A percentile compares a stretch with the other conserved stretches of the same genome.
These are phyloP conservation scores for Hartigia nigra DNA, from an alignment of 2,888 invertebrate species.

Conservation along the genomic window DNA sequence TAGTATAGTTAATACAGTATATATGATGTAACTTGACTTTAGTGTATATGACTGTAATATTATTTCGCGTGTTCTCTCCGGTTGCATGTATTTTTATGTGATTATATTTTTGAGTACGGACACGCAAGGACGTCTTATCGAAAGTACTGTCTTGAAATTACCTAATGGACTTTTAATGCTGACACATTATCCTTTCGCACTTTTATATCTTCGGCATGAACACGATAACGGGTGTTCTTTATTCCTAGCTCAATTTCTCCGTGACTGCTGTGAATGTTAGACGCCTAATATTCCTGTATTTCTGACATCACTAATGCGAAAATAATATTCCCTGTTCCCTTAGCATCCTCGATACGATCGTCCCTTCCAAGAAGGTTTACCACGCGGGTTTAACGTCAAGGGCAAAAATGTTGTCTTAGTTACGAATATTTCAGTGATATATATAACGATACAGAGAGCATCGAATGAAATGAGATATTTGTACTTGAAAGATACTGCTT, in stretches of 20 bases:
- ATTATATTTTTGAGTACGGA: background rate
- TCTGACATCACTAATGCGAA: slow-evolving; percentile 3
- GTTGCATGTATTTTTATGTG: background rate
- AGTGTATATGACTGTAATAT: background rate
- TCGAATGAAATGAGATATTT: background rate
- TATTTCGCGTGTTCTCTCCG: background rate
- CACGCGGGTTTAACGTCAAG: background rate
- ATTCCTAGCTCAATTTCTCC: background rate
- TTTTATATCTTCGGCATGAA: background rate
- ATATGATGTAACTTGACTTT: background rate
- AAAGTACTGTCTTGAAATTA: background rate
- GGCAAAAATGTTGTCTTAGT: background rate
- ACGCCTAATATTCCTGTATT: background rate
- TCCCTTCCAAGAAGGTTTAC: background rate
- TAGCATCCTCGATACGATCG: background rate
- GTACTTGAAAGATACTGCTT: background rate
- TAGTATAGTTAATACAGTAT: background rate
- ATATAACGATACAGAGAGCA: no score
- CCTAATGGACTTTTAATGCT: slow-evolving; percentile 7
- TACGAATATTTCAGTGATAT: background rate
- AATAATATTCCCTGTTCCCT: background rate
- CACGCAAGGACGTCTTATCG: background rate
- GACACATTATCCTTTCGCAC: slow-evolving; percentile 5
- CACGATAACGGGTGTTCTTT: background rate
- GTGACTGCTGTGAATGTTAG: background rate